These are phyloP conservation scores for Pararge aegeria DNA, from an alignment of 1,140 invertebrate species.

Conservation along the genomic window DNA sequence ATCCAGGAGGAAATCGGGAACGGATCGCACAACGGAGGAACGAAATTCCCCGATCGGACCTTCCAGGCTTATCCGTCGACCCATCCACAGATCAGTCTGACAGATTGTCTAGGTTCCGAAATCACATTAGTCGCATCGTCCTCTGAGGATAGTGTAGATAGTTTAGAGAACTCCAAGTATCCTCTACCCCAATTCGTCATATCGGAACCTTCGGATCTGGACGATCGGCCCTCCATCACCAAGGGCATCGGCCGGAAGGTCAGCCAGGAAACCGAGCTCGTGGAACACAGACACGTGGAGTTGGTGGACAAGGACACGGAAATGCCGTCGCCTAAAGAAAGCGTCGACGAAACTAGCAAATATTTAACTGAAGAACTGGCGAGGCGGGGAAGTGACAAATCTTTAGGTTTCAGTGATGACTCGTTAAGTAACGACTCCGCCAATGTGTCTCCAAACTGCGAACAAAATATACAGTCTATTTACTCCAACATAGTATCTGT, in stretches of 20 bases:
- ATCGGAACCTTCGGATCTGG: slow-evolving; percentile 86
- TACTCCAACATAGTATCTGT: slow-evolving; percentile 76
- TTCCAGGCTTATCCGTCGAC: slow-evolving; percentile 39
- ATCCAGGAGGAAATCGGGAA: slow-evolving; percentile 90
- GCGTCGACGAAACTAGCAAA: slow-evolving; percentile 51
- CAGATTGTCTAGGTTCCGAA: slow-evolving; percentile 92
- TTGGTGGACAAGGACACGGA: slow-evolving; percentile 48
- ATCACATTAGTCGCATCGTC: slow-evolving; percentile 87
- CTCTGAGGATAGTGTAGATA: slow-evolving; percentile 84
- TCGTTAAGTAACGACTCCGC: slow-evolving; percentile 83
- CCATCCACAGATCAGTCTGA: slow-evolving; percentile 93
- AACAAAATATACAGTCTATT: slow-evolving; percentile 74
- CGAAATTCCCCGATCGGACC: slow-evolving; percentile 39
- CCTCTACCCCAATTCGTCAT: slow-evolving; percentile 84
- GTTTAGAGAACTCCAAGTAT: slow-evolving; percentile 77
- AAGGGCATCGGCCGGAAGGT: slow-evolving; percentile 87
- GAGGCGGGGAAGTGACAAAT: slow-evolving; percentile 81
- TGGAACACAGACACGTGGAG: slow-evolving; percentile 32
- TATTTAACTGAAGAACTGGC: slow-evolving; percentile 54
- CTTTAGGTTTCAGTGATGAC: slow-evolving; percentile 85
- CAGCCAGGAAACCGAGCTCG: slow-evolving; percentile 80
- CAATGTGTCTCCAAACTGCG: slow-evolving; percentile 72
- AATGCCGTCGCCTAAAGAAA: slow-evolving; percentile 62
- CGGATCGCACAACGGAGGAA: slow-evolving; percentile 52
- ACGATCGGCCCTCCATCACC: slow-evolving; percentile 89